A percentile compares a stretch with the other conserved stretches of the same genome.
Conservation (phyloP, 2,888 invertebrate species). For the Ellobium chinense region DNA sequence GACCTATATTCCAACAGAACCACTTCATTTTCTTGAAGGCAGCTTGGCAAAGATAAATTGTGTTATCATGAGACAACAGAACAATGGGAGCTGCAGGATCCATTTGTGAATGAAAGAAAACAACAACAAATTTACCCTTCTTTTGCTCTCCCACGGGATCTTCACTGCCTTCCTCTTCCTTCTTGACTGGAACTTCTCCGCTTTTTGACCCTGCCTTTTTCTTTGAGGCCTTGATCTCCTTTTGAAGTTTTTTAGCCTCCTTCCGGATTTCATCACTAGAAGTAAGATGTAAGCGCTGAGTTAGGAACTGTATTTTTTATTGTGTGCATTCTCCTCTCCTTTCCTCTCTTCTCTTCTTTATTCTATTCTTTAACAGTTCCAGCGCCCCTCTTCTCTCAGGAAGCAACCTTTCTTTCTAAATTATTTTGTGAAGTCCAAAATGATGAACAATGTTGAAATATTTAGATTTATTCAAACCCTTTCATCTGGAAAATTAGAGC, state of each 20-base stretch:
- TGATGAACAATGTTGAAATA: too few relatives aligned
- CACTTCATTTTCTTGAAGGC: background rate
- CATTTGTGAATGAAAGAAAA: background rate
- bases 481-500: too few relatives aligned
- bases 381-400: too few relatives aligned
- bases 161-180: constrained; percentile 24
- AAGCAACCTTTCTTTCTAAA: too few relatives aligned
- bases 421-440: too few relatives aligned
- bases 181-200: background rate
- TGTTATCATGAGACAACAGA: background rate
- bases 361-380: too few relatives aligned
- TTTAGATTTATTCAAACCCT: too few relatives aligned
- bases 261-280: constrained; percentile 47
- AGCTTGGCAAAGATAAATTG: background rate
- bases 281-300: too few relatives aligned
- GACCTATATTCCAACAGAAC: too few relatives aligned
- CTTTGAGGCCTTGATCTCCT: constrained; percentile 48
- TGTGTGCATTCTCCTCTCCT: too few relatives aligned
- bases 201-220: constrained; percentile 31
- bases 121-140: constrained; percentile 39
- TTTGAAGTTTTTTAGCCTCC: constrained; percentile 47
- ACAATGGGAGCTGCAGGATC: background rate
- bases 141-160: constrained; percentile 13
- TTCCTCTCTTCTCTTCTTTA: too few relatives aligned
- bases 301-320: too few relatives aligned